A percentile compares a stretch with the other conserved stretches of the same genome.
Evolutionary conservation across 2,113 vertebrate species (phyloP).

Genomic region (Zonotrichia leucophrys): DNA sequence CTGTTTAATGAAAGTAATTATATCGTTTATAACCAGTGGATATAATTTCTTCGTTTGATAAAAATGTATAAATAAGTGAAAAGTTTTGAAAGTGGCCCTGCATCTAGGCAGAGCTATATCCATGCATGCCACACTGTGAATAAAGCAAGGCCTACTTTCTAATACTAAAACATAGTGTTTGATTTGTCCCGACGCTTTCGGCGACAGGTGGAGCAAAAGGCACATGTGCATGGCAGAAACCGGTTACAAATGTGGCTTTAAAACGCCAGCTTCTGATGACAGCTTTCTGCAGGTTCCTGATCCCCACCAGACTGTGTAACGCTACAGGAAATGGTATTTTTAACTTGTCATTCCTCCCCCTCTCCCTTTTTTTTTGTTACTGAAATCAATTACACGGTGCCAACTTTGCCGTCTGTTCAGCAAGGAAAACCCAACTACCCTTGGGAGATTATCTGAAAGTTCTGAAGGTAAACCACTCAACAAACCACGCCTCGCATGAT

Average conservation of each 20-base stretch:
- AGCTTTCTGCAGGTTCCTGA: background rate
- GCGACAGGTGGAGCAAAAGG: background rate
- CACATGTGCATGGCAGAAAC: rapidly evolving
- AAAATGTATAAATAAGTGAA: background rate
- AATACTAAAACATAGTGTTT: background rate
- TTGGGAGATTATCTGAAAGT: background rate
- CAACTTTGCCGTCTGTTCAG: background rate
- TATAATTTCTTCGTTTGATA: background rate
- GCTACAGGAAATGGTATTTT: background rate
- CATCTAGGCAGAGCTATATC: too few relatives aligned
- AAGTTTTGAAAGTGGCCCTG: background rate
- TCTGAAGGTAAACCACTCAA: background rate
- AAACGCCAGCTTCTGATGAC: background rate
- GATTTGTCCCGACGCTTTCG: background rate
- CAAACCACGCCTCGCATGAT: rapidly evolving
- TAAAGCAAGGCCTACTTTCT: background rate
- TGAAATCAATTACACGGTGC: background rate
- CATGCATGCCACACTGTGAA: rapidly evolving
- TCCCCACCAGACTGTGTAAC: background rate
- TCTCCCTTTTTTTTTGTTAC: background rate
- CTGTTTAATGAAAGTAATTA: background rate
- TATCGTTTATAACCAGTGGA: background rate
- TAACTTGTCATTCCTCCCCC: background rate
- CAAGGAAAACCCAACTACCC: background rate
- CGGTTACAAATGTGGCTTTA: background rate